These are phyloP conservation scores for Pediacus dermestoides DNA, from an alignment of 2,888 invertebrate genomes.

Conservation along the genomic window DNA sequence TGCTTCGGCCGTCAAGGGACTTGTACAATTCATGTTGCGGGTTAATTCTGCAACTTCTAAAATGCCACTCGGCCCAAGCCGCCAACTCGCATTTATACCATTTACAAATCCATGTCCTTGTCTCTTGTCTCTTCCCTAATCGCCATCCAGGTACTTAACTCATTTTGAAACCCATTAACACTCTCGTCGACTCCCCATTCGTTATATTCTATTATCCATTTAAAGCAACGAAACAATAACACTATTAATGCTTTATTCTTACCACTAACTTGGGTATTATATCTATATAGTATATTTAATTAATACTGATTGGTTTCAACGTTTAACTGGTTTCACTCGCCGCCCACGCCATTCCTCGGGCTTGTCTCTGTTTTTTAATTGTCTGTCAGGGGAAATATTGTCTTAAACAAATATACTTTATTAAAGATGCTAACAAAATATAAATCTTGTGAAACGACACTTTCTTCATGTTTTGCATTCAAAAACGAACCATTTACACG, in stretches of 20 bases:
- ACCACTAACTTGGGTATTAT: too few species aligned
- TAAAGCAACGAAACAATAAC: slow-evolving; percentile 3
- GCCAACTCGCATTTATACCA: slow-evolving; percentile 12
- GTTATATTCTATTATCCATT: slow-evolving; percentile 5
- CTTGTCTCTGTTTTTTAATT: too few species aligned
- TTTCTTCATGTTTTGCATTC: slow-evolving; percentile 18
- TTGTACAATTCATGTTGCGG: slow-evolving; percentile 45
- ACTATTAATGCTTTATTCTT: too few species aligned
- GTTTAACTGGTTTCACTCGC: too few species aligned
- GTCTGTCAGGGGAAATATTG: too few species aligned
- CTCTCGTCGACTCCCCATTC: too few species aligned
- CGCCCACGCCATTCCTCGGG: too few species aligned
- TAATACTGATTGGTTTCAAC: too few species aligned
- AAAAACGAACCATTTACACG: slow-evolving; percentile 15
- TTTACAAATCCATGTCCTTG: slow-evolving; percentile 19
- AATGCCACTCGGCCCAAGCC: slow-evolving; percentile 22
- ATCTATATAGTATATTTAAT: too few species aligned
- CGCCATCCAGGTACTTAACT: slow-evolving; percentile 15
- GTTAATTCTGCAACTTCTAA: slow-evolving; percentile 35
- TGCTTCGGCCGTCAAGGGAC: slow-evolving; percentile 42
- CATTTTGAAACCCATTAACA: slow-evolving; percentile 15
- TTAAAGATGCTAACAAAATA: too few species aligned
- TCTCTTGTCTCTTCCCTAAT: slow-evolving; percentile 16
- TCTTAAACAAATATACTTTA: too few species aligned
- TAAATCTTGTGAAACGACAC: too few species aligned